Conservation (phyloP, 2,888 invertebrate genomes). For the Cheilosia vulpina region DNA sequence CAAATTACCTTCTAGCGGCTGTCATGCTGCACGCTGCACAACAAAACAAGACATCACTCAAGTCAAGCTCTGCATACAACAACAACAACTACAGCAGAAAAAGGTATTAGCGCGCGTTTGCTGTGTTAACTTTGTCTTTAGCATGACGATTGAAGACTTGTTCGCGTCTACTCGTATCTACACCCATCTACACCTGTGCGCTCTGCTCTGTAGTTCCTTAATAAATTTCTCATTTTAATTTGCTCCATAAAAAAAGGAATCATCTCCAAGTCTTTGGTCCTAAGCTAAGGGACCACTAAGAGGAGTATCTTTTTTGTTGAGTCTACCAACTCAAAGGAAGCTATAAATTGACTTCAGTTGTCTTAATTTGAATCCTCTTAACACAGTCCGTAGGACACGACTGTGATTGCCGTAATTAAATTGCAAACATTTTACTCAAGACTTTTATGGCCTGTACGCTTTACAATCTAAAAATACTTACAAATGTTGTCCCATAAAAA, state of each 20-base stretch:
- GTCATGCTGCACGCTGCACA: constrained; percentile 55
- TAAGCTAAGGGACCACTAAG: background rate
- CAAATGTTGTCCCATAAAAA: constrained; percentile 37
- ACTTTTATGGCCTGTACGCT: constrained; percentile 50
- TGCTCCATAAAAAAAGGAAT: constrained; percentile 47
- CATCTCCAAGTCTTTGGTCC: constrained; percentile 43
- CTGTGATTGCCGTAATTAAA: constrained; percentile 69
- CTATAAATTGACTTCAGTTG: constrained; percentile 66
- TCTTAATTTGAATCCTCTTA: constrained; percentile 64
- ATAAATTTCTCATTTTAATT: constrained; percentile 69
- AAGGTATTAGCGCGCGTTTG: constrained; percentile 6
- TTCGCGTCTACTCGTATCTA: background rate
- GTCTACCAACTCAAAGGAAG: constrained; percentile 36
- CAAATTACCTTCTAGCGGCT: constrained; percentile 63
- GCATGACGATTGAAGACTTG: constrained; percentile 11
- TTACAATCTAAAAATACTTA: constrained; percentile 15
- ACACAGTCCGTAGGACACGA: constrained; percentile 48
- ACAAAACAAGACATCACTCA: constrained; percentile 66
- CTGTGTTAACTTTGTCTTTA: constrained; percentile 17
- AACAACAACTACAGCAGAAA: background rate
- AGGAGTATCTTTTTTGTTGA: background rate
- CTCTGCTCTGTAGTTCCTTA: constrained; percentile 28
- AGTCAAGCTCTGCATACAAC: constrained; percentile 17
- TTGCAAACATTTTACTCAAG: constrained; percentile 48
- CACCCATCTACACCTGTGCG: constrained; percentile 47